phyloP scores from a whole-genome alignment of 2,888 invertebrate species.

The Ophion ventricosus region DNA sequence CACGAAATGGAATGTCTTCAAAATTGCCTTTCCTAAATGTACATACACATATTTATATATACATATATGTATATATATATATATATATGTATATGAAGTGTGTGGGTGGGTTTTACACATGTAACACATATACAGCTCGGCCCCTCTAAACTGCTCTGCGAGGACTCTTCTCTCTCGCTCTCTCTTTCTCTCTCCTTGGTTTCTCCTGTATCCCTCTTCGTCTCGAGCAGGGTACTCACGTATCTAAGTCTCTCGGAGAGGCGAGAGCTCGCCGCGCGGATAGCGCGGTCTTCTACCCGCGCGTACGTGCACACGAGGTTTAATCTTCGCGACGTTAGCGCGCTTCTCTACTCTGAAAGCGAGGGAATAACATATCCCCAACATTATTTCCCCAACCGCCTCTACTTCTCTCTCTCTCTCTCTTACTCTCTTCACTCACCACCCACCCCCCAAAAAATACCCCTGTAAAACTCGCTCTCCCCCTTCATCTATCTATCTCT shows the following conservation, averaged over 20 bases:
- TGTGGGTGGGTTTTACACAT: not conserved
- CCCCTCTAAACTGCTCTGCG: not conserved
- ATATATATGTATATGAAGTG: not conserved
- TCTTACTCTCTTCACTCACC: slow-evolving; percentile 38
- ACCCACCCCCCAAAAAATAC: slow-evolving; percentile 60
- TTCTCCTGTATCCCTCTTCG: not conserved
- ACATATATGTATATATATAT: not conserved
- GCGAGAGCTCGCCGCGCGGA: slow-evolving; percentile 16
- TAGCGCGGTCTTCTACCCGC: slow-evolving; percentile 36
- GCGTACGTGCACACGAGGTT: slow-evolving; percentile 72
- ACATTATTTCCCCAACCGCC: slow-evolving; percentile 44
- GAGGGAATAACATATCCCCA: slow-evolving; percentile 66
- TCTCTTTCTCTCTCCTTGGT: slow-evolving; percentile 26
- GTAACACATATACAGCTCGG: not conserved
- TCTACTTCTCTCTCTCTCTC: not conserved
- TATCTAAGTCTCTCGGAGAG: slow-evolving; percentile 56
- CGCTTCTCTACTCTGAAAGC: slow-evolving; percentile 67
- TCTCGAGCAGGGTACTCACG: slow-evolving; percentile 46
- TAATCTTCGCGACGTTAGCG: slow-evolving; percentile 74
- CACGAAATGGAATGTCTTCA: not conserved
- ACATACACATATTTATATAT: slow-evolving; percentile 3
- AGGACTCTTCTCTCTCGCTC: not conserved
- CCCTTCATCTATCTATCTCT: slow-evolving; percentile 22
- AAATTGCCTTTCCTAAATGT: too few species aligned
- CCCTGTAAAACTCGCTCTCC: slow-evolving; percentile 48